Evolutionary conservation across 2,113 vertebrate genomes (phyloP), one percentile per base, ranked within the genome.

Genomic region (Apodemus sylvaticus): DNA sequence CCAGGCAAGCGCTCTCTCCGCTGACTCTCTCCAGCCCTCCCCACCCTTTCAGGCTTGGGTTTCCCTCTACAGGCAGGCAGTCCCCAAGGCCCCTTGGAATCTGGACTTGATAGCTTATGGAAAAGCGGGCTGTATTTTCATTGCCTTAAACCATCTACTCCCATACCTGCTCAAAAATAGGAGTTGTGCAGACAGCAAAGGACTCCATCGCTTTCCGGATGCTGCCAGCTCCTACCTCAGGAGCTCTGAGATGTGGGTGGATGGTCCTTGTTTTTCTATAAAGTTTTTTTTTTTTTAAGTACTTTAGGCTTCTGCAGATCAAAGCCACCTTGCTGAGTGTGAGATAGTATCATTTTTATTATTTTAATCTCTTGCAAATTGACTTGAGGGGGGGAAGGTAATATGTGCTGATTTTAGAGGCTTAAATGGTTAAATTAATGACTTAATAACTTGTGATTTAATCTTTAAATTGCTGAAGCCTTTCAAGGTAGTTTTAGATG

Each of bases 311-410:
- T 91, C 93, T 97, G 36, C 82, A 97, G 94, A 98, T 98, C 97
- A 98, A 98, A 98, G 96, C 95, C 91, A 42, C 92, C 97, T 96
- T 97, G 92, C 66, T 95, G 96, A 97, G 89, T 97, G 58, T 95
- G 96, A 97, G 97, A 98, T 98, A 97, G 91, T 97, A 98, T 97
- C 97, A 96, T 97, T 97, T 98, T 97, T 98, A 98, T 97, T 97
- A 96, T 96, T 98, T 98, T 97, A 98, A 95, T 98, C 95, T 97
- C 97, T 98, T 97, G 97, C 97, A 97, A 97, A 98, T 97, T 98
- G 97, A 97, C 97, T 97, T 96, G 94, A 97, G 93, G 97, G 97
- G 81, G 94, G 96, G 91, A 88, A 96, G 97, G 97, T 97, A 97
- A 85, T 96, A 89, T 95, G 92, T 96, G 93, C 78, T 93, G 97